These are phyloP conservation scores for Thecocarcelia acutangulata DNA, from an alignment of 2,888 invertebrate species.

Conservation along the genomic window DNA sequence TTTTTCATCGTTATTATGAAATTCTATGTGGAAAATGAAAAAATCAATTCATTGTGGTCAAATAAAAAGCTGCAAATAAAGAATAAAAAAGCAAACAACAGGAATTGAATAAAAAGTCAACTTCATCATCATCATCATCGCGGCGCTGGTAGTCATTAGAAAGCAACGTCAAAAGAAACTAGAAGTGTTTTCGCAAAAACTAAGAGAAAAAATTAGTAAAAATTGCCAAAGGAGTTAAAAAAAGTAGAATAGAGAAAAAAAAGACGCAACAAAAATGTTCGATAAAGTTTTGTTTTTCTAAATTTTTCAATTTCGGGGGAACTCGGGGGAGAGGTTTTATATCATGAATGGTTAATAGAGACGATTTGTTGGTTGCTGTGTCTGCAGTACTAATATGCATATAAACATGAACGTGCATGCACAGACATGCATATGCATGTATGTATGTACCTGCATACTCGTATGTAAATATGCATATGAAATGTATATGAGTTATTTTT, in stretches of 20 bases:
- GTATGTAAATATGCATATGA: too few relatives aligned
- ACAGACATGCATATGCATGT: neutral
- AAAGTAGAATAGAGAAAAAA: neutral
- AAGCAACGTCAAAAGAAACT: neutral
- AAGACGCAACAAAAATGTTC: neutral
- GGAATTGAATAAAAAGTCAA: neutral
- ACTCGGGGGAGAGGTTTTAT: neutral
- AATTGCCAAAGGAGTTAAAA: neutral
- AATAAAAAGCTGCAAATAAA: neutral
- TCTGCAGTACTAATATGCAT: neutral
- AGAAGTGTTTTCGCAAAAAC: slow-evolving; percentile 23
- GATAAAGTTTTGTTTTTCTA: neutral
- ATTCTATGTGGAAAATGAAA: neutral
- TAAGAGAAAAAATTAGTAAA: neutral
- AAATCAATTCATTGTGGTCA: slow-evolving; percentile 1
- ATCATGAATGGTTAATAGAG: slow-evolving; percentile 3
- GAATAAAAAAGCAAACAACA: neutral
- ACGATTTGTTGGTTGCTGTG: slow-evolving; percentile 12
- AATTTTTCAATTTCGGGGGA: neutral
- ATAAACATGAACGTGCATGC: neutral
- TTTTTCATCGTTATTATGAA: too few relatives aligned
- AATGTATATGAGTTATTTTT: neutral
- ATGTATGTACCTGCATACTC: neutral
- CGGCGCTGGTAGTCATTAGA: neutral
- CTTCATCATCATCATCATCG: slow-evolving; percentile 10